Evolutionary conservation across 2,797 vertebrate species (phyloP).

Genomic region (Anas acuta): DNA sequence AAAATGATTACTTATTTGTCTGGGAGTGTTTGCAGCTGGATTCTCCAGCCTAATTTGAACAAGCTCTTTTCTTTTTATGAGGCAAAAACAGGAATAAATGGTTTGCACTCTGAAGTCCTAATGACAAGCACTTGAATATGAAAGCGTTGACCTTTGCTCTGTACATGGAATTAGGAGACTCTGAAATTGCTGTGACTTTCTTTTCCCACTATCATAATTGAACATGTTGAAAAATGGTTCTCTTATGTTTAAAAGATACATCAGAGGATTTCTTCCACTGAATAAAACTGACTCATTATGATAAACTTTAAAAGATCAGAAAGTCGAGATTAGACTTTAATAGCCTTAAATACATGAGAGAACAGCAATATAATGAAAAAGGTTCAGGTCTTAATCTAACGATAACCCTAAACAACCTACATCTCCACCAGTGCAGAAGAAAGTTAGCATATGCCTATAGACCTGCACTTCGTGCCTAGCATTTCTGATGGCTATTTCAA

Average conservation of each 20-base stretch:
- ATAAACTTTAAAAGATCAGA: background rate
- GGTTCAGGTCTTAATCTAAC: background rate
- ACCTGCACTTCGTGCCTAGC: background rate
- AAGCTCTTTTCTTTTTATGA: background rate
- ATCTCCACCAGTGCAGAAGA: background rate
- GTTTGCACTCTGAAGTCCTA: background rate
- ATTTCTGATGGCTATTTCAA: background rate
- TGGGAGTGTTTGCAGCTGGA: background rate
- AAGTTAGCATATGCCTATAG: background rate
- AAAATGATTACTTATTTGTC: background rate
- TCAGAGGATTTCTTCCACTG: background rate
- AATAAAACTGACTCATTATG: background rate
- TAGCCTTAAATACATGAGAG: background rate
- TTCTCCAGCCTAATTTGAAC: background rate
- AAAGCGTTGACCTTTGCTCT: slow-evolving; percentile 15
- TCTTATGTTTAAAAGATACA: background rate
- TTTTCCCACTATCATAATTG: background rate
- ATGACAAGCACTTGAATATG: background rate
- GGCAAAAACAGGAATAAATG: background rate
- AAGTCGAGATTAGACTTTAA: background rate
- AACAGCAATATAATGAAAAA: background rate
- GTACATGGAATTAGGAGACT: background rate
- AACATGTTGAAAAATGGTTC: background rate
- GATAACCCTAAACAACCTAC: background rate
- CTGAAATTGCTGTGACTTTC: background rate